phyloP scores from a whole-genome alignment of 2,797 vertebrate species.

The Melanotaenia trifasciata region DNA sequence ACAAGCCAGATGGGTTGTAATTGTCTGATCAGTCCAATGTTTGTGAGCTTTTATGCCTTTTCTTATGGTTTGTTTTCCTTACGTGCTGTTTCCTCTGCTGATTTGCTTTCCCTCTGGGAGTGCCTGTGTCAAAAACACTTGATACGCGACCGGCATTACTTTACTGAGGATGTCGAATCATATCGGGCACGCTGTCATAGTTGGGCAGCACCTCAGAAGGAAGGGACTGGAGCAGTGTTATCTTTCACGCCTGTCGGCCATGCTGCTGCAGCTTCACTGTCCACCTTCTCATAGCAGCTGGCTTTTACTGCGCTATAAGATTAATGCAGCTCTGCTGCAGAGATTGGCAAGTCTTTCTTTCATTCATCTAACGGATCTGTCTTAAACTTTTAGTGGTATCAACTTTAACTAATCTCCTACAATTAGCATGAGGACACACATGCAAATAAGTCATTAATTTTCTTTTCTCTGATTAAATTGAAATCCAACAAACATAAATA shows the following conservation, averaged over 20 bases:
- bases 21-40: constrained; percentile 97
- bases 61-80: constrained; percentile 95
- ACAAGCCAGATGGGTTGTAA: constrained; percentile 99
- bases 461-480: constrained; percentile 11
- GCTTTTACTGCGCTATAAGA: constrained; percentile 58
- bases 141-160: constrained; percentile 59
- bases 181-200: constrained; percentile 41
- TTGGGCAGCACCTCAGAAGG: constrained; percentile 51
- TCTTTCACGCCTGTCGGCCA: constrained; percentile 60
- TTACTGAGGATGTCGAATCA: constrained; percentile 46
- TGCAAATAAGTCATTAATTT: constrained; percentile 8
- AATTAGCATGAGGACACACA: neutral
- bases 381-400: constrained; percentile 14
- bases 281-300: constrained; percentile 57
- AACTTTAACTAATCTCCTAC: constrained; percentile 7
- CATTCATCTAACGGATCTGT: constrained; percentile 12
- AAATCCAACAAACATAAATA: constrained; percentile 3
- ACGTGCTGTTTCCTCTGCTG: constrained; percentile 84
- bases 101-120: constrained; percentile 78
- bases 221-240: constrained; percentile 62
- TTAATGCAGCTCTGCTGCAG: constrained; percentile 55
- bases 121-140: constrained; percentile 75
- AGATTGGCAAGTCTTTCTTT: constrained; percentile 33
- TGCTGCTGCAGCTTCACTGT: constrained; percentile 68
- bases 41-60: constrained; percentile 96